phyloP scores from a whole-genome alignment of 92 coral and sea anemone species.

The Porites lobata region DNA sequence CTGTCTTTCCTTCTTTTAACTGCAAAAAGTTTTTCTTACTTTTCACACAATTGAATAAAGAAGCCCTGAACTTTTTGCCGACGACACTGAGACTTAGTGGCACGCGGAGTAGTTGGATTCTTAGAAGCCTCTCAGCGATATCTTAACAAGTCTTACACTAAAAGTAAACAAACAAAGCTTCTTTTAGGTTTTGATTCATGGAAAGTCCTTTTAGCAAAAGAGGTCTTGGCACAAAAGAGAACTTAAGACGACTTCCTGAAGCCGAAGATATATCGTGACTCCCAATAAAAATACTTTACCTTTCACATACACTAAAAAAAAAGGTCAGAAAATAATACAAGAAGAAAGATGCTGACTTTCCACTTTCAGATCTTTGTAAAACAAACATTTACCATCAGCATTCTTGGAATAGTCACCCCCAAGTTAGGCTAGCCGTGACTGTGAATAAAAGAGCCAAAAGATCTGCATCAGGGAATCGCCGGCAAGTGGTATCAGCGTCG shows the following conservation, averaged over 20 bases:
- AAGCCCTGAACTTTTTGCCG: too few relatives aligned
- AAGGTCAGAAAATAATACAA: neutral
- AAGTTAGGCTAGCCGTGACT: neutral
- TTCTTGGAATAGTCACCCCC: neutral
- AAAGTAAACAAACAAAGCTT: slow-evolving; percentile 34
- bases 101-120: neutral
- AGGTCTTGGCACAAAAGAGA: slow-evolving; percentile 10
- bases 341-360: neutral
- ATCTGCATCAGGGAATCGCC: neutral
- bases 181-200: slow-evolving; percentile 9
- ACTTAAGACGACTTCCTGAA: slow-evolving; percentile 5
- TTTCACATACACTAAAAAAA: too few relatives aligned
- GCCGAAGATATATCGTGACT: slow-evolving; percentile 19
- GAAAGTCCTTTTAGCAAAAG: neutral
- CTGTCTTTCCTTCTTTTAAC: too few relatives aligned
- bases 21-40: too few relatives aligned
- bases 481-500: neutral
- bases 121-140: neutral
- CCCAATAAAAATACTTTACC: neutral
- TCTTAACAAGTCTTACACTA: slow-evolving; percentile 7
- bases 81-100: neutral
- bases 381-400: neutral
- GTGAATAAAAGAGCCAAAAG: neutral
- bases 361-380: neutral
- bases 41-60: too few relatives aligned